Percentiles rank a stretch among this genome's conserved stretches.
Conservation (phyloP, 1,140 invertebrate species). For the Lucilia sericata region DNA sequence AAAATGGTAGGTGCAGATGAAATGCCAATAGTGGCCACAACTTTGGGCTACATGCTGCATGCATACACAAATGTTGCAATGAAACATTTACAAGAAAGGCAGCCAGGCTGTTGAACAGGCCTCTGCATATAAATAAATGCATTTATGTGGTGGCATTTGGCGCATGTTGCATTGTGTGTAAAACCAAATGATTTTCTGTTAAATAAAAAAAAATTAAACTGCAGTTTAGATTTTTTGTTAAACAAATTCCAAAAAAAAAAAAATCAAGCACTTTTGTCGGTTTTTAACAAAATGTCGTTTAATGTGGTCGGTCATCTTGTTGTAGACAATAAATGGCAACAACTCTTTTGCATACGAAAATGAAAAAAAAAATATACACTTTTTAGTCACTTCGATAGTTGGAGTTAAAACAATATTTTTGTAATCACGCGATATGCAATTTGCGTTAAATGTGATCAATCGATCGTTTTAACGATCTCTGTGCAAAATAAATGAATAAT, state of each 20-base stretch:
- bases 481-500: slow-evolving; percentile 41
- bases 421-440: slow-evolving; percentile 43
- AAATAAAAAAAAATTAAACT: slow-evolving; percentile 25
- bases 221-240: slow-evolving; percentile 13
- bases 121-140: background rate
- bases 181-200: slow-evolving; percentile 32
- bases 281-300: slow-evolving; percentile 34
- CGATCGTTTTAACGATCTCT: slow-evolving; percentile 41
- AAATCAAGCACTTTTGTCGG: background rate
- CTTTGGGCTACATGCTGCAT: background rate
- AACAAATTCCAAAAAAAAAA: background rate
- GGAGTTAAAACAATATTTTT: slow-evolving; percentile 28
- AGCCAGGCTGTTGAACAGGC: background rate
- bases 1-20: slow-evolving; percentile 31
- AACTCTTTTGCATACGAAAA: background rate
- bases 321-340: background rate
- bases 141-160: slow-evolving; percentile 33
- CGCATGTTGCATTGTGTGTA: slow-evolving; percentile 36
- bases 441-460: slow-evolving; percentile 44
- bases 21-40: slow-evolving; percentile 1
- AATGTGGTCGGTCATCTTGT: slow-evolving; percentile 8
- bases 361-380: background rate
- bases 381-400: background rate
- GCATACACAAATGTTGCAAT: background rate
- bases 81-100: background rate